Base-by-base conservation (phyloP, 2,888 invertebrate genomes). In the Idaea biselata region DNA sequence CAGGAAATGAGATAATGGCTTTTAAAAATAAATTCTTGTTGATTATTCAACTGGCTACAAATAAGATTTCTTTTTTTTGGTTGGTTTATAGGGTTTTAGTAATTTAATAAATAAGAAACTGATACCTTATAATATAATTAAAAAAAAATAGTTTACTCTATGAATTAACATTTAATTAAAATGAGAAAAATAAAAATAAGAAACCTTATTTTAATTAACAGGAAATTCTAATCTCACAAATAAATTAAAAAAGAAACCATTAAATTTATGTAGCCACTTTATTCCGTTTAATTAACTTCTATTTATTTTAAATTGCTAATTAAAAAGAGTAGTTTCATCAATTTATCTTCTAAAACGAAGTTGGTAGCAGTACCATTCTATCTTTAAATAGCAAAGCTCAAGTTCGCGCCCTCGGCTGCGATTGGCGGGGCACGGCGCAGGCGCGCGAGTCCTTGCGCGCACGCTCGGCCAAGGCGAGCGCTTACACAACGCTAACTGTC, bases 381-480 rank as follows among this genome's bases (percentile, higher is more conserved):
- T 44, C 44, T 44, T 44, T 14, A 25, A 25, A 44, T 44, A 14
- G 44, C 44, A 44, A 44, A 44, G 44, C 44, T 77, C 78, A 82
- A 83, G 82, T 82, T 81, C 81, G 77, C 81, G 82, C 85, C 83
- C 82, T 81, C 79, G 78, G 75, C 79, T 72, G 71, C 69, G 60
- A 64, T 72, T 74, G 69, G 68, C 71, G 69, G 68, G 73, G 71
- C 68, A 69, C 70, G 70, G 72, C 68, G 63, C 66, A 61, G 66
- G 78, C 14, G 14, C 7, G 32, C 44, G 44, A 44, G 86, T 86
- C 86, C 86, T 87, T 84, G 85, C 82, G 84, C 81, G 70, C 71
- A 82, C 84, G 86, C 80, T 79, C 81, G 83, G 87, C 85, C 88
- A 86, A 87, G 88, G 86, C 87, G 74, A 80, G 72, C 79, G 79